These are phyloP conservation scores for Drosophila pseudoananassae DNA, from an alignment of 1,140 invertebrate genomes.

Conservation along the genomic window DNA sequence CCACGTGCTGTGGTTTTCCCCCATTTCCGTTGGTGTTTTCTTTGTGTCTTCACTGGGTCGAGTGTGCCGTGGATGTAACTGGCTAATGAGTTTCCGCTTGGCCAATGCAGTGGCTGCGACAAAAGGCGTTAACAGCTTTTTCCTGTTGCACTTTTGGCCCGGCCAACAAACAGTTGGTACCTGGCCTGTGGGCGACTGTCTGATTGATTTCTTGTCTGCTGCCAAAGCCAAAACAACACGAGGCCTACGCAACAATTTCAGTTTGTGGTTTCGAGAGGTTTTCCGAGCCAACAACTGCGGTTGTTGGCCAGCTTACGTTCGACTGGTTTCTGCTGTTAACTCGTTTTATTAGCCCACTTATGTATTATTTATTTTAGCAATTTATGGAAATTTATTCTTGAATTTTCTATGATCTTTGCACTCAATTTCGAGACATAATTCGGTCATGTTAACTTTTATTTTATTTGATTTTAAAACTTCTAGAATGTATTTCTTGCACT, in stretches of 20 bases:
- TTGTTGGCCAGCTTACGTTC: constrained; percentile 6
- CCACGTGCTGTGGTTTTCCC: constrained; percentile 47
- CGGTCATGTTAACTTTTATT: neutral
- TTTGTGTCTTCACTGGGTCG: constrained; percentile 13
- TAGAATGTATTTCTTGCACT: constrained; percentile 1
- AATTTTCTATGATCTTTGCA: constrained; percentile 18
- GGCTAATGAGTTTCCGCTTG: constrained; percentile 79
- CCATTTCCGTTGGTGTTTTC: constrained; percentile 59
- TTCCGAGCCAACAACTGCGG: constrained; percentile 22
- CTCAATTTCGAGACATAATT: neutral
- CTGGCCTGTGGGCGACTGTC: constrained; percentile 38
- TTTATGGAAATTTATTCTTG: constrained; percentile 57
- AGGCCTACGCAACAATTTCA: constrained; percentile 59
- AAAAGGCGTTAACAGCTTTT: constrained; percentile 54
- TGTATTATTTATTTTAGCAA: constrained; percentile 25
- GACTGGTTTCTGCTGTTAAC: constrained; percentile 56
- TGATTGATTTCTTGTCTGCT: constrained; percentile 51
- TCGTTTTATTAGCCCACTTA: constrained; percentile 48
- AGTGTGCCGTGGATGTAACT: constrained; percentile 41
- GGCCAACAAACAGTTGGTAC: constrained; percentile 10
- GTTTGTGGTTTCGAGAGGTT: constrained; percentile 29
- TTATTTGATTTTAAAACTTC: neutral
- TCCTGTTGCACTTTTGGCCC: constrained; percentile 32
- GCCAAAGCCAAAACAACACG: constrained; percentile 17
- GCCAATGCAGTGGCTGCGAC: constrained; percentile 37